Percentiles rank a stretch among this genome's conserved stretches.
Evolutionary conservation across 2,113 vertebrate genomes (phyloP).

Genomic region (Seriola rivoliana): DNA sequence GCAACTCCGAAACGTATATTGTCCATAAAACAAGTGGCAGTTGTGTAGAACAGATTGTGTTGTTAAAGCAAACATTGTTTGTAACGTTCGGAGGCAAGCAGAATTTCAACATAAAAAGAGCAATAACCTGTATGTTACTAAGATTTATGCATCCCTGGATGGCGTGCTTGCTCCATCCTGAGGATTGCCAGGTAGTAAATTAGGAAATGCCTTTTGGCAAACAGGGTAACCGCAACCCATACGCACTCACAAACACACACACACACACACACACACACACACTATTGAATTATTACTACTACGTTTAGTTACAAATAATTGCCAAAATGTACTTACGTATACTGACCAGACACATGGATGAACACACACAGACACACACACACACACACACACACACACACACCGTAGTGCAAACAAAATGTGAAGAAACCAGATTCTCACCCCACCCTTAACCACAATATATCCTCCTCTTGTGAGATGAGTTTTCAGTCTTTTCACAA

Average conservation of each 20-base stretch:
- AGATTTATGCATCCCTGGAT: constrained; percentile 82
- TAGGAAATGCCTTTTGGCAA: constrained; percentile 81
- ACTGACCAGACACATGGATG: background rate
- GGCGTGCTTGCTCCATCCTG: constrained; percentile 69
- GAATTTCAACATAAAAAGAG: constrained; percentile 83
- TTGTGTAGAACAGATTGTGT: constrained; percentile 84
- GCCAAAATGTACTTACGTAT: constrained; percentile 6
- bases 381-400: background rate
- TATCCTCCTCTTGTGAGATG: constrained; percentile 13
- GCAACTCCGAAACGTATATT: constrained; percentile 71
- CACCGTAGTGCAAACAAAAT: constrained; percentile 7
- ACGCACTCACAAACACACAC: constrained; percentile 43
- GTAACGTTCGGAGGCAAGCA: constrained; percentile 77
- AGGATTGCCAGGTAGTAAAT: constrained; percentile 82
- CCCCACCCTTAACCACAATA: constrained; percentile 24
- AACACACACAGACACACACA: constrained; percentile 11
- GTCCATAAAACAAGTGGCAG: constrained; percentile 85
- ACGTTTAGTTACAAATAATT: constrained; percentile 23
- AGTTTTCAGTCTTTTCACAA: constrained; percentile 44
- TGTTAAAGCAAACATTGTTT: constrained; percentile 84
- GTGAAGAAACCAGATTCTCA: constrained; percentile 30
- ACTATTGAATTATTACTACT: constrained; percentile 14
- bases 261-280: constrained; percentile 37
- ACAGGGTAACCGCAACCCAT: constrained; percentile 43
- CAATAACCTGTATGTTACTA: constrained; percentile 79